Evolutionary conservation across 2,113 vertebrate genomes (phyloP).

Genomic region (Tor tambroides): DNA sequence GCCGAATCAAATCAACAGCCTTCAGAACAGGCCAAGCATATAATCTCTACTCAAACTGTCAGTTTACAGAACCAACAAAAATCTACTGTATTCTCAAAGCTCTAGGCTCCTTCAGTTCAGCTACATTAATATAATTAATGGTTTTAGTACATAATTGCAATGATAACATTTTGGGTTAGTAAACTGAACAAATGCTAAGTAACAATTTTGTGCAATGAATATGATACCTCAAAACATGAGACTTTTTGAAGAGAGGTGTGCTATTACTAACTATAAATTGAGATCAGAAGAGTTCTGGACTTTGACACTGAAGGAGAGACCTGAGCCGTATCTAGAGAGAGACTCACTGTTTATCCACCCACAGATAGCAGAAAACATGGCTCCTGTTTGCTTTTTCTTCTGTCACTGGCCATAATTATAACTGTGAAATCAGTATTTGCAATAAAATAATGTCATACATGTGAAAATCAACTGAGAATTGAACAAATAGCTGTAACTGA

Average conservation of each 20-base stretch:
- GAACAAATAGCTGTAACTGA: neutral
- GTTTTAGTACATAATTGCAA: neutral
- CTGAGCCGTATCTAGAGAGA: neutral
- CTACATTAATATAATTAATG: neutral
- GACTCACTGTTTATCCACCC: neutral
- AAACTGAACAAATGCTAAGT: neutral
- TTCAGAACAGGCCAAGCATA: conserved; percentile 9
- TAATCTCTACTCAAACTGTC: conserved; percentile 30
- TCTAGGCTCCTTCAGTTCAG: neutral
- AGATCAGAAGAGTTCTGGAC: neutral
- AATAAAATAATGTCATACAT: neutral
- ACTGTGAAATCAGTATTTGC: neutral
- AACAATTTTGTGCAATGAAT: neutral
- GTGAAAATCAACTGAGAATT: neutral
- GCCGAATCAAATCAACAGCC: conserved; percentile 16
- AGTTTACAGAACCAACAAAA: neutral
- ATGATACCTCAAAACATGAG: neutral
- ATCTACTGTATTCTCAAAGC: neutral
- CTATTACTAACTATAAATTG: neutral
- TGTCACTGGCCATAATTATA: neutral
- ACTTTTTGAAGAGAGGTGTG: neutral
- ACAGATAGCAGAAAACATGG: neutral
- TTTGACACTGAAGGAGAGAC: neutral
- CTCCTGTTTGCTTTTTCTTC: neutral
- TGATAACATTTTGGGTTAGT: neutral